Conservation (phyloP, 2,888 invertebrate genomes). For the Leptopilina myrica region DNA sequence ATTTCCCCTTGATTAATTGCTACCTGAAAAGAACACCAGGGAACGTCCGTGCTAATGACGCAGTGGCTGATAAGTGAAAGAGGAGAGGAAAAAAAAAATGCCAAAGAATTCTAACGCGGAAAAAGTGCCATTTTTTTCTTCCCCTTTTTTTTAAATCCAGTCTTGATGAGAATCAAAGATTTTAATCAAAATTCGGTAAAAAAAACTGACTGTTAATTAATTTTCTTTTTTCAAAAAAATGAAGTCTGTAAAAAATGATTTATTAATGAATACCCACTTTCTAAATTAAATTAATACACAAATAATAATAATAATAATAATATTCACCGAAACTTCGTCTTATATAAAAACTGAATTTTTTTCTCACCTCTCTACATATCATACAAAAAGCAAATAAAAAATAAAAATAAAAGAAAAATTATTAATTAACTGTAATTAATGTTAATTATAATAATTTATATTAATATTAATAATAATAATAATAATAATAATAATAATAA, state of each 20-base stretch:
- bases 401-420: no score
- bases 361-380: no score
- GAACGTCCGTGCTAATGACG: conserved; percentile 20
- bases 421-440: no score
- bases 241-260: no score
- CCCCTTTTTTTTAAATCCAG: not conserved
- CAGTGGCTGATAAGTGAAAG: conserved; percentile 23
- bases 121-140: not conserved
- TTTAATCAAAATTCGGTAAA: not conserved
- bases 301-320: not conserved
- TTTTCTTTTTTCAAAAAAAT: not conserved
- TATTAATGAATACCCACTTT: no score
- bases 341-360: no score
- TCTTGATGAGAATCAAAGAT: not conserved
- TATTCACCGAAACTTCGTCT: no score
- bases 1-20: conserved; percentile 35
- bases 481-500: no score
- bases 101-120: conserved; percentile 3
- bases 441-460: no score
- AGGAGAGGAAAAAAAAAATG: not conserved
- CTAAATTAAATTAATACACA: not conserved
- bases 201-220: no score
- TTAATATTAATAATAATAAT: no score
- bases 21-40: conserved; percentile 21
- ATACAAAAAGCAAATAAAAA: no score